These are phyloP conservation scores for Tinamus guttatus DNA, from an alignment of 2,113 vertebrate species.

Conservation along the genomic window DNA sequence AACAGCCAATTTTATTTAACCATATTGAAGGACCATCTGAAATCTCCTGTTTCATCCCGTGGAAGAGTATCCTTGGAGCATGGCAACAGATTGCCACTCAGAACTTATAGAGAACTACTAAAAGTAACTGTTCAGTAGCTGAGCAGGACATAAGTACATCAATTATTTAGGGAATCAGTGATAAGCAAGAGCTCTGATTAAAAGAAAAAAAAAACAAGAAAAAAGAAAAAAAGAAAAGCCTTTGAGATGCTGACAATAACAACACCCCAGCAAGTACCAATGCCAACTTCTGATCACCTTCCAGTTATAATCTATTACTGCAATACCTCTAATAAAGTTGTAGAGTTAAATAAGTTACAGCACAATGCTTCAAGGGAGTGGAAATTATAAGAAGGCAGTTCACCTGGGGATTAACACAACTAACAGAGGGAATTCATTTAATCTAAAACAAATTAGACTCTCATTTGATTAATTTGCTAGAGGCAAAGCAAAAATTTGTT, in stretches of 20 bases:
- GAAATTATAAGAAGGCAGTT: conserved; percentile 45
- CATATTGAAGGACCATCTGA: fast-evolving
- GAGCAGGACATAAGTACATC: neutral
- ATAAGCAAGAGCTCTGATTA: neutral
- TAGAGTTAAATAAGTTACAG: conserved; percentile 48
- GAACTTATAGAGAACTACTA: neutral
- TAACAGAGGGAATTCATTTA: conserved; percentile 57
- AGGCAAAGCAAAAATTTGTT: conserved; percentile 52
- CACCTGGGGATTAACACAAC: conserved; percentile 21
- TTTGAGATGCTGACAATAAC: neutral
- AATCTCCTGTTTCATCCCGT: neutral
- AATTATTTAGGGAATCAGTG: neutral
- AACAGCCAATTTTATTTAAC: neutral
- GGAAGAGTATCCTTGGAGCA: neutral
- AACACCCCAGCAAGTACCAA: neutral
- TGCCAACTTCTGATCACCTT: conserved; percentile 32
- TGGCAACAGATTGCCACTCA: neutral
- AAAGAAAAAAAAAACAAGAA: neutral
- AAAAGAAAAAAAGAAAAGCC: neutral
- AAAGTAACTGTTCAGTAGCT: neutral
- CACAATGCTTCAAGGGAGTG: conserved; percentile 24
- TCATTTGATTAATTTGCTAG: conserved; percentile 62
- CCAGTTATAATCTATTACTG: conserved; percentile 20
- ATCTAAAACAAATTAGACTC: conserved; percentile 57
- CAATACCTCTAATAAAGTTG: conserved; percentile 42